Base-by-base conservation (phyloP, 2,888 invertebrate species). In the Plebejus melissa region DNA sequence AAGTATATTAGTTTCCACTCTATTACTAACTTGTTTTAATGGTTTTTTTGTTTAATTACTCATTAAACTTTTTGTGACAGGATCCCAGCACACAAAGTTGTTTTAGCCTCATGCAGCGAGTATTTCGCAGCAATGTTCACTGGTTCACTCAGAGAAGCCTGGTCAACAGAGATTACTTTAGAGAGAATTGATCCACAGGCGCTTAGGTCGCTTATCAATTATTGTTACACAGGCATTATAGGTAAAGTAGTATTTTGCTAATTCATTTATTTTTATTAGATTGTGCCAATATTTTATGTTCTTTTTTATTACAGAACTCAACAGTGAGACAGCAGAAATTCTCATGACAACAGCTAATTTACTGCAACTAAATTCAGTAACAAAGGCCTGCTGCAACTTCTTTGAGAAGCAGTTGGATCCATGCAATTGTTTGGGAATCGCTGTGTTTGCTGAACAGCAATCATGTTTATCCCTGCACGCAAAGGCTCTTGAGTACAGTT, bases 121-220 rank as follows among this genome's bases (percentile, higher is more conserved):
- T 99, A 99, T 89, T 99, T 99, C 93, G 96, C 97, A 70, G 98
- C 98, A 69, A 99, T 99, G 98, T 99, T 99, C 86, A 98, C 98
- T 41, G 97, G 97, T 76, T 96, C 97, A 76, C 91, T 99, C 79
- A 94, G 96, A 80, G 98, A 99, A 91, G 95, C 98, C 6, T 96
- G 95, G 78, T 96, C 97, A 87, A 95, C 95, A 79, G 98, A 98
- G 93, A 96, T 99, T 58, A 96, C 96, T 77, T 93, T 99, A 81
- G 96, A 96, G 80, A 96, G 96, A 83, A 96, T 99, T 69, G 97
- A 98, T 84, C 96, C 98, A 36, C 97, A 98, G 86, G 97, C 98
- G 54, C 94, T 99, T 75, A 96, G 96, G 88, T 94, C 96, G 75
- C 95, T 99, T 75, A 96, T 99, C 46, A 96, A 96, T 85, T 99